Base-by-base conservation (phyloP, 2,888 invertebrate species). In the Ligdia adustata region DNA sequence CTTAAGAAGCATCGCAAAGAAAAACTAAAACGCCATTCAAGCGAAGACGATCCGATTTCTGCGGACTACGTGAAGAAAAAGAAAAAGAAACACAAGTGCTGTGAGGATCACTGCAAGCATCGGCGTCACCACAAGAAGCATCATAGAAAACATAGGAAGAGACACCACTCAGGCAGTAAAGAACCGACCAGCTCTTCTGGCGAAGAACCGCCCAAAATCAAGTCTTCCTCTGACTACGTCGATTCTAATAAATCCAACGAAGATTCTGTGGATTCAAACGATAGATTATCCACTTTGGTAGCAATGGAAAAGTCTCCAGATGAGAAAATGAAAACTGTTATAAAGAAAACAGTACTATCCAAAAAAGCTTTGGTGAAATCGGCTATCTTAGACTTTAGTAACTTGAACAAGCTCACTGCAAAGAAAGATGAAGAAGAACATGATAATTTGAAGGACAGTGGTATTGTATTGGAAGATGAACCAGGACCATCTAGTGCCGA, bases 131-230 rank as follows among this genome's bases (percentile, higher is more conserved):
- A 95, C 62, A 95, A 95, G 77, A 96, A 95, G 72, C 93, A 93
- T 51, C 95, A 95, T 66, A 93, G 93, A 60, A 95, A 95, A 80
- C 95, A 95, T 66, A 93, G 94, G 75, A 95, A 94, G 69, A 93
- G 94, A 71, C 93, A 95, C 79, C 93, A 94, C 44, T 90, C 90
- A 0, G 78, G 78, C 43, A 78, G 81, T 60, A 90, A 89, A 65
- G 90, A 90, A 41, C 88, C 79, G 29, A 89, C 89, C 1, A 87
- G 91, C 46, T 90, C 90, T 3, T 91, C 91, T 0, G 87, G 87
- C 4, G 90, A 92, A 29, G 92, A 92, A 58, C 87, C 90, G 27
- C 75, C 82, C 20, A 75, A 72, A 60, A 76, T 70, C 18, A 87
- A 85, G 44, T 81, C 84, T 1, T 81, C 82, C 1, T 80, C 86